phyloP scores from a whole-genome alignment of 2,888 invertebrate genomes.

The Leptarthrus brevirostris region DNA sequence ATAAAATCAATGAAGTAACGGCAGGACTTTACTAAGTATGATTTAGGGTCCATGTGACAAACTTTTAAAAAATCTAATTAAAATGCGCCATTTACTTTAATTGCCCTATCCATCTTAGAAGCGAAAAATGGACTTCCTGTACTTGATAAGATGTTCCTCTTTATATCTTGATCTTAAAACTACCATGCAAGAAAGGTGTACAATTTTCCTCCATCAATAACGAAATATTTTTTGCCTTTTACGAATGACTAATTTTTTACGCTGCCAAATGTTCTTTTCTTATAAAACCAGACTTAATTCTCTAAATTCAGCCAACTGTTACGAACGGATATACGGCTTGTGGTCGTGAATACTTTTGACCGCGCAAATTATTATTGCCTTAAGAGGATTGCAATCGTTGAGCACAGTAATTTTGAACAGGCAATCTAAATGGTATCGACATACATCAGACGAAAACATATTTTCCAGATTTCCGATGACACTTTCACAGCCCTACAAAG shows the following conservation, averaged over 20 bases:
- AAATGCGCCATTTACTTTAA: background rate
- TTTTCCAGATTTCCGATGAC: too few species aligned
- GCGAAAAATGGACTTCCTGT: background rate
- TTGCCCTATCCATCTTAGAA: background rate
- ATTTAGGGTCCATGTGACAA: too few species aligned
- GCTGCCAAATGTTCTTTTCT: background rate
- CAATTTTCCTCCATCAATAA: too few species aligned
- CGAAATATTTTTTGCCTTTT: too few species aligned
- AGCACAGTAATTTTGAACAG: background rate
- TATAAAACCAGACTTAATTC: background rate
- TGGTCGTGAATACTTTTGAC: background rate
- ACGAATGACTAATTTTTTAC: background rate
- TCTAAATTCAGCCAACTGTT: constrained; percentile 20
- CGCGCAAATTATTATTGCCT: background rate
- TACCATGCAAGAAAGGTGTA: too few species aligned
- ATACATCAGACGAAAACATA: too few species aligned
- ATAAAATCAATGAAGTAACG: too few species aligned
- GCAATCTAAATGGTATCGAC: too few species aligned
- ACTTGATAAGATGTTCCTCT: too few species aligned
- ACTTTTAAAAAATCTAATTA: background rate
- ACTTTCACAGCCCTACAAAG: too few species aligned
- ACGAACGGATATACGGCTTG: constrained; percentile 20
- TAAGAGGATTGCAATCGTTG: background rate
- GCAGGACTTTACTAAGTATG: too few species aligned
- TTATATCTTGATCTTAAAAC: too few species aligned